These are phyloP conservation scores for Fringilla coelebs DNA, from an alignment of 2,797 vertebrate species.

Conservation along the genomic window DNA sequence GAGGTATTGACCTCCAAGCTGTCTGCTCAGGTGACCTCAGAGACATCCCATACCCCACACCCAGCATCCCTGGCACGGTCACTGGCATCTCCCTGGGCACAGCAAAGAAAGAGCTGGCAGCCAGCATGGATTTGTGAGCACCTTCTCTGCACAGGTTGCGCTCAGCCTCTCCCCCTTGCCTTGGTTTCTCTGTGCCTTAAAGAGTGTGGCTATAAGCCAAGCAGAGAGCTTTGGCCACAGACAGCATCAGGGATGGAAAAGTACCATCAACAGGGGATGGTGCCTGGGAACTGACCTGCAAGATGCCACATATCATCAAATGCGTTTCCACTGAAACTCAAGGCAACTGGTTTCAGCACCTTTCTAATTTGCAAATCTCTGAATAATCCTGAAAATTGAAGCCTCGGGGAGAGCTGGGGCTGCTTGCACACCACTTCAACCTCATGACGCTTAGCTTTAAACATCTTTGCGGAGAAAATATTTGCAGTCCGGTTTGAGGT, in stretches of 20 bases:
- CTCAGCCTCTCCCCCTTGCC: not conserved
- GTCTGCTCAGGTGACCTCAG: not conserved
- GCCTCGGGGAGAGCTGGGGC: rapidly evolving
- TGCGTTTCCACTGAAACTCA: not conserved
- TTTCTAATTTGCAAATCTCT: not conserved
- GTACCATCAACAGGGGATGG: not conserved
- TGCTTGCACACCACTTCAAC: not conserved
- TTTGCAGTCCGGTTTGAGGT: not conserved
- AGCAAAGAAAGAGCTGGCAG: not conserved
- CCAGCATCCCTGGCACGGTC: not conserved
- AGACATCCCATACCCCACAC: rapidly evolving
- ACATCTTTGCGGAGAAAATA: not conserved
- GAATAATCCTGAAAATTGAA: not conserved
- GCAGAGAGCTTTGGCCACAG: not conserved
- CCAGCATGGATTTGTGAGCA: not conserved
- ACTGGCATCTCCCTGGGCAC: not conserved
- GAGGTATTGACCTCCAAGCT: not conserved
- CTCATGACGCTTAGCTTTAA: not conserved
- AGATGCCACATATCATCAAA: not conserved
- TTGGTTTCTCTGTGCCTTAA: not conserved
- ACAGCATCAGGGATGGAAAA: not conserved
- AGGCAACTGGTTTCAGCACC: not conserved
- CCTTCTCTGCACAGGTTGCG: not conserved
- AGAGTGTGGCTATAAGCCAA: not conserved
- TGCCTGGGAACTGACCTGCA: not conserved